Evolutionary conservation across 2,888 invertebrate species (phyloP).

Genomic region (Xestoiulus laeticollis): DNA sequence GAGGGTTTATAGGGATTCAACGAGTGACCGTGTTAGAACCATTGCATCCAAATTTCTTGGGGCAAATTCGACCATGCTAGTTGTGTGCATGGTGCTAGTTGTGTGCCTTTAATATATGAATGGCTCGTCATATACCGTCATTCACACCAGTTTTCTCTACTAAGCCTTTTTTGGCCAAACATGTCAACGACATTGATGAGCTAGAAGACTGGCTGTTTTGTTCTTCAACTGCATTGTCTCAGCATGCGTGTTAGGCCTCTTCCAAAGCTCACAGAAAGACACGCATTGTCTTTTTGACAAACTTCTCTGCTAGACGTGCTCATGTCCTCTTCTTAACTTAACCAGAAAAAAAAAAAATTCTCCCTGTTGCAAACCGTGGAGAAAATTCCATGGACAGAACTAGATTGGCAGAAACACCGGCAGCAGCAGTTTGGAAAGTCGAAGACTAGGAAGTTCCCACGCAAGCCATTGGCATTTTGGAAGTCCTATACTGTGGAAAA

Average conservation of each 20-base stretch:
- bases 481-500: not conserved
- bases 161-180: constrained; percentile 23
- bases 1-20: not conserved
- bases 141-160: not conserved
- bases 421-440: not conserved
- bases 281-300: not conserved
- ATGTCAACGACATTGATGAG: constrained; percentile 41
- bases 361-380: not conserved
- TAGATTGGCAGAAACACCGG: not conserved
- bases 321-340: not conserved
- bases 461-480: constrained; percentile 13
- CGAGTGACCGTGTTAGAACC: not conserved
- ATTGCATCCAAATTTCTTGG: not conserved
- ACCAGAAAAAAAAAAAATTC: not conserved
- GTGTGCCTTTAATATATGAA: not conserved
- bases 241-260: constrained; percentile 22
- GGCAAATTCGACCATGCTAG: not conserved
- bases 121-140: not conserved
- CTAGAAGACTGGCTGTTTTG: constrained; percentile 24
- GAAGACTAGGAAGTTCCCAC: constrained; percentile 32
- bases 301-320: not conserved
- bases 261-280: not conserved
- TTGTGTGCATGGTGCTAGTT: not conserved
- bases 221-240: not conserved
- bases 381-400: not conserved